Evolutionary conservation across 2,113 vertebrate species (phyloP).

Genomic region (Formicarius rufipectus): DNA sequence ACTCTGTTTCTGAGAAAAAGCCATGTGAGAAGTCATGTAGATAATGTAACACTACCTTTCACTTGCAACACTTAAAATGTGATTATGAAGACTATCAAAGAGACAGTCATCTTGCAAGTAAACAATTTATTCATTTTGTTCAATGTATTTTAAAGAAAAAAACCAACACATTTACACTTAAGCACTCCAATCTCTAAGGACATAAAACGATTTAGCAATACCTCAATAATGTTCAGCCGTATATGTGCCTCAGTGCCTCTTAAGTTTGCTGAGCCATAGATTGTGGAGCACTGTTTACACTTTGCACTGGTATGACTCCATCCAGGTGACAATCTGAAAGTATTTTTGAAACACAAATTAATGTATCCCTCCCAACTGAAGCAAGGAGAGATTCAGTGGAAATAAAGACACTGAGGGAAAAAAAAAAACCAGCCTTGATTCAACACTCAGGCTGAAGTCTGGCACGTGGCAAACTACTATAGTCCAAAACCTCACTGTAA

Average conservation of each 20-base stretch:
- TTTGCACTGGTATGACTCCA: not conserved
- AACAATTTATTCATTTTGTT: not conserved
- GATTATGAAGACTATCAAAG: not conserved
- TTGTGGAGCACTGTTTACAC: not conserved
- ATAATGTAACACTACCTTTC: not conserved
- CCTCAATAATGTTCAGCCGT: not conserved
- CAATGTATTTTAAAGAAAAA: not conserved
- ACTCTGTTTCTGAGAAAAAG: not conserved
- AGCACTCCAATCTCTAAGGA: not conserved
- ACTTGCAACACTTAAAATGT: not conserved
- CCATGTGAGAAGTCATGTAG: not conserved
- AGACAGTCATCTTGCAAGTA: not conserved
- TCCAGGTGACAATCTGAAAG: not conserved
- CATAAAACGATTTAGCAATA: not conserved
- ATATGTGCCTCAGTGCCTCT: not conserved
- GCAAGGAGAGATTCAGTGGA: not conserved
- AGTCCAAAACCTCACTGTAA: not conserved
- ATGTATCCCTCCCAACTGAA: not conserved
- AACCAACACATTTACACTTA: not conserved
- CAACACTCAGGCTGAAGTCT: not conserved
- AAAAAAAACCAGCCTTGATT: not conserved
- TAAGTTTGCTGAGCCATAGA: not conserved
- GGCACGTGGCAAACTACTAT: not conserved
- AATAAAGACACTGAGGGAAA: not conserved
- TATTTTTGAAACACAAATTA: not conserved